These are phyloP conservation scores for Falco rusticolus DNA, from an alignment of 2,797 vertebrate species.

Conservation along the genomic window DNA sequence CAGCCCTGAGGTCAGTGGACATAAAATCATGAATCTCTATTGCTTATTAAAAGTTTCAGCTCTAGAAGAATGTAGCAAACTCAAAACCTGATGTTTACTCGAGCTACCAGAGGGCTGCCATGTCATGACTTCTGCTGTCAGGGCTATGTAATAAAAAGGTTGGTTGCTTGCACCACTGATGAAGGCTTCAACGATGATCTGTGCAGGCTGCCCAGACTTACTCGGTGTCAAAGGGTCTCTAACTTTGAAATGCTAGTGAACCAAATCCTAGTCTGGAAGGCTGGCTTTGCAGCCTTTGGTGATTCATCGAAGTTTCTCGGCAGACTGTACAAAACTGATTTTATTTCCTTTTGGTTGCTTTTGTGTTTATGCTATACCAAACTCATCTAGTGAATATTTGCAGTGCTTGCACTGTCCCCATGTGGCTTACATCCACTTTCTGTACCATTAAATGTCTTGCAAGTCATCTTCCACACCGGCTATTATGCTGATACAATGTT, in stretches of 20 bases:
- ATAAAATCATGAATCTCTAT: not conserved
- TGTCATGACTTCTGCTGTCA: not conserved
- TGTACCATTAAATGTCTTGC: not conserved
- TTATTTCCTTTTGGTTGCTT: not conserved
- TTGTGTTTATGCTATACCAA: not conserved
- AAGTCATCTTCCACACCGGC: not conserved
- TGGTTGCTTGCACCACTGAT: not conserved
- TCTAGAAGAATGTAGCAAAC: not conserved
- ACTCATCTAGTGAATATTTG: not conserved
- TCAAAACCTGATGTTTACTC: not conserved
- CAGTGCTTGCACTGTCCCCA: not conserved
- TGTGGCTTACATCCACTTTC: not conserved
- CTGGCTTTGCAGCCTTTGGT: not conserved
- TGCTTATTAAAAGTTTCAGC: not conserved
- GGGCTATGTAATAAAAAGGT: not conserved
- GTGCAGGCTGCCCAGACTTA: not conserved
- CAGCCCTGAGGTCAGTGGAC: not conserved
- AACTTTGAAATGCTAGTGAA: not conserved
- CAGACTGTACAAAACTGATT: not conserved
- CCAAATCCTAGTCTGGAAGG: not conserved
- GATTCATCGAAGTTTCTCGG: not conserved
- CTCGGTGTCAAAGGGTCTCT: not conserved
- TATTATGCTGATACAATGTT: not conserved
- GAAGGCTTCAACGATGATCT: not conserved
- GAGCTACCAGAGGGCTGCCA: not conserved